Evolutionary conservation across 2,113 vertebrate genomes (phyloP).

Genomic region (Cyanocitta stelleri): DNA sequence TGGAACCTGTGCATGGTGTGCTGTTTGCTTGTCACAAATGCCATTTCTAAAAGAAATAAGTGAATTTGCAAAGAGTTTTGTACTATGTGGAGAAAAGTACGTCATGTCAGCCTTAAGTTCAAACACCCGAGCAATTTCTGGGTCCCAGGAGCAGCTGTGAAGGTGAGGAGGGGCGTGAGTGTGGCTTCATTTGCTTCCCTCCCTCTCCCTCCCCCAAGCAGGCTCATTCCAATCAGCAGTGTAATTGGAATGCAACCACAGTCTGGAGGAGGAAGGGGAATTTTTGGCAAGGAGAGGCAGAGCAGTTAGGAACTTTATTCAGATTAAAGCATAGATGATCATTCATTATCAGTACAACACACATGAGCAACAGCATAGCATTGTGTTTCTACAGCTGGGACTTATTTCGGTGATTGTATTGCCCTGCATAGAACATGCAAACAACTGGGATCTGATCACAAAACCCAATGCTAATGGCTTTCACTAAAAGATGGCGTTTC

Average conservation of each 20-base stretch:
- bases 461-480: constrained; percentile 28
- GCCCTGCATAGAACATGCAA: constrained; percentile 35
- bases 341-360: constrained; percentile 69
- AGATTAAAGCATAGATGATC: constrained; percentile 72
- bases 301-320: constrained; percentile 77
- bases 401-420: constrained; percentile 60
- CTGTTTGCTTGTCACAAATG: neutral
- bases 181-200: neutral
- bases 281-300: constrained; percentile 71
- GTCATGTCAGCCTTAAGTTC: neutral
- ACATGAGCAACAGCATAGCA: constrained; percentile 62
- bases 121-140: neutral
- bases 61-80: neutral
- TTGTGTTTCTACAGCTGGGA: constrained; percentile 71
- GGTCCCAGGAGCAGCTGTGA: constrained; percentile 13
- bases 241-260: constrained; percentile 77
- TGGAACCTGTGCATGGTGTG: neutral
- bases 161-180: constrained; percentile 8
- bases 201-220: constrained; percentile 25
- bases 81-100: neutral
- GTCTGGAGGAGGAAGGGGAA: constrained; percentile 75
- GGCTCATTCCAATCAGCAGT: constrained; percentile 74
- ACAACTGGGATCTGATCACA: constrained; percentile 58
- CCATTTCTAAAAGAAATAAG: neutral
- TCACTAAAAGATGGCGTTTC: constrained; percentile 35